Evolutionary conservation across 2,888 invertebrate species (phyloP), one percentile per base, ranked within the genome.

Genomic region (Crematogaster levior): DNA sequence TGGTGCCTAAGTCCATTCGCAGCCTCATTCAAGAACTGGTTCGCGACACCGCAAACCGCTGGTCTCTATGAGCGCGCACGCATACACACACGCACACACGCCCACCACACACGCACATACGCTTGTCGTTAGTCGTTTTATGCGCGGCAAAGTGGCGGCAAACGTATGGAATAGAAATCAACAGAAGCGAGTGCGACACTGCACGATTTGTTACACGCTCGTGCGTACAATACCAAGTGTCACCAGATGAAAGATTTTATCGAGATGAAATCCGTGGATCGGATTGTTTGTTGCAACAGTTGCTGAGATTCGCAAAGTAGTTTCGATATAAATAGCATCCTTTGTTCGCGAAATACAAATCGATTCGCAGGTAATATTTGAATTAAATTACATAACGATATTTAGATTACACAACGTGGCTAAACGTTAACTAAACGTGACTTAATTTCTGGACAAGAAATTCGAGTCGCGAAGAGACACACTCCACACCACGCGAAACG

Each of bases 1-100:
- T 77, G 89, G 74, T 75, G 83, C 68, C 82, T 70, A 82, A 81
- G 82, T 84, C 80, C 84, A 79, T 81, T 81, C 84, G 86, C 86
- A 87, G 86, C 85, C 86, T 89, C 86, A 85, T 89, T 89, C 88
- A 86, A 88, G 88, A 88, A 88, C 88, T 85, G 88, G 88, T 88
- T n/a, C 85, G 81, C 63, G 61, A 61, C 51, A 74, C 88, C 88
- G 72, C 88, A 88, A 88, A 88, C 86, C 85, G 80, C 88, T 75
- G 75, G 84, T 65, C 79, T 81, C 48, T 65, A 63, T 63, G 65
- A 46, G 65, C 48, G 37, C 21, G 21, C 84, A 61, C 75, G 37
- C n/a, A 63, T 27, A 46, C 27, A 48, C 34, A n/a, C 27, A 48
- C 18, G 68, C 30, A 70, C 24, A 24, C 27, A 46, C 10, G 2